phyloP scores from a whole-genome alignment of 2,888 invertebrate genomes.

The Apocheima hispidaria region DNA sequence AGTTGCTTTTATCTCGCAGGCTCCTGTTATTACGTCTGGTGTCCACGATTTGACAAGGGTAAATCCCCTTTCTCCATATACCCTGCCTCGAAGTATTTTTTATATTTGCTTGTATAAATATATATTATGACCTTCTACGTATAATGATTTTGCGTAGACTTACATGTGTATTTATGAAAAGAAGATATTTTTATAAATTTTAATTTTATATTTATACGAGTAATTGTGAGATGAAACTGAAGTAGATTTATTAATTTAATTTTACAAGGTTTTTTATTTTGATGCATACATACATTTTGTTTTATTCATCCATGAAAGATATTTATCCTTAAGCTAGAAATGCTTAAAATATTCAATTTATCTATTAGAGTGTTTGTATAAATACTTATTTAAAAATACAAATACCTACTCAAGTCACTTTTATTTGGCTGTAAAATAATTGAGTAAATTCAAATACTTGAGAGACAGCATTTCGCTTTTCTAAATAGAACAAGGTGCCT shows the following conservation, averaged over 20 bases:
- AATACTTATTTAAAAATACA: too few relatives aligned
- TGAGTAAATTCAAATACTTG: too few relatives aligned
- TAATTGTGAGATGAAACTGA: too few relatives aligned
- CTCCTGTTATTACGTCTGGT: slow-evolving; percentile 72
- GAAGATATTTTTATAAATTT: background rate
- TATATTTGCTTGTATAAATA: slow-evolving; percentile 29
- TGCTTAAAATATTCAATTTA: too few relatives aligned
- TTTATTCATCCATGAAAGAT: background rate
- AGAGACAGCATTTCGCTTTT: too few relatives aligned
- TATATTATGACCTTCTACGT: slow-evolving; percentile 14
- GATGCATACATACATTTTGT: background rate
- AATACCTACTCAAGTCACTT: too few relatives aligned
- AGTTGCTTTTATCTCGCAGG: slow-evolving; percentile 65
- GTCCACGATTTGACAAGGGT: slow-evolving; percentile 79
- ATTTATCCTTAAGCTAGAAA: background rate
- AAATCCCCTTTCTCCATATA: slow-evolving; percentile 82
- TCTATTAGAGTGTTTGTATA: too few relatives aligned
- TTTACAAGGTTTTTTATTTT: too few relatives aligned
- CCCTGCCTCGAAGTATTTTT: slow-evolving; percentile 47
- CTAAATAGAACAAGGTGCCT: too few relatives aligned
- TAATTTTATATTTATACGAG: too few relatives aligned
- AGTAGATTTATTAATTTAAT: background rate
- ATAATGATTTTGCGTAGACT: slow-evolving; percentile 10
- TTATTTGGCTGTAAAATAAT: too few relatives aligned
- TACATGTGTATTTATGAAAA: slow-evolving; percentile 1